A percentile compares a stretch with the other conserved stretches of the same genome.
phyloP scores from a whole-genome alignment of 1,140 invertebrate genomes.

The Psix sp. region DNA sequence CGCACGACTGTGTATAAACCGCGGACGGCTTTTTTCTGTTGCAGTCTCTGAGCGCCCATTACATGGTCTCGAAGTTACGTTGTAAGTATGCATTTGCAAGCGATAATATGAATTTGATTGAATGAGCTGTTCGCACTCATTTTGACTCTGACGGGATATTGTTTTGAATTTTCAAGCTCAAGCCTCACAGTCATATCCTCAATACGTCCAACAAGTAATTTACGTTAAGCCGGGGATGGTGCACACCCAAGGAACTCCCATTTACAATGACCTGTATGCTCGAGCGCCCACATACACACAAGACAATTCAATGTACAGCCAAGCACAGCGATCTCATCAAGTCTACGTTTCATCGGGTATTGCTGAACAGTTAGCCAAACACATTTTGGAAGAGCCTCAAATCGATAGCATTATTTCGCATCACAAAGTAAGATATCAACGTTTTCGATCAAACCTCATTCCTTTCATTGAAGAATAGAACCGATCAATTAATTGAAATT shows the following conservation, averaged over 20 bases:
- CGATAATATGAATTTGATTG: too few species aligned
- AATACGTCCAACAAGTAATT: constrained; percentile 66
- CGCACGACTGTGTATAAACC: constrained; percentile 13
- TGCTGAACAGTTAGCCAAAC: constrained; percentile 62
- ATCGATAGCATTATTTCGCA: constrained; percentile 51
- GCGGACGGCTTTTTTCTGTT: constrained; percentile 33
- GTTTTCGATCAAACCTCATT: constrained; percentile 4
- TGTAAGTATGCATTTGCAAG: constrained; percentile 48
- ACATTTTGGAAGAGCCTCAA: constrained; percentile 61
- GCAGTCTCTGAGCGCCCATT: constrained; percentile 30
- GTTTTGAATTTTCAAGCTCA: constrained; percentile 65
- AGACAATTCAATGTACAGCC: constrained; percentile 65
- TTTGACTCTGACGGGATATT: too few species aligned
- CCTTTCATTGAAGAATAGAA: too few species aligned
- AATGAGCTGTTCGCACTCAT: too few species aligned
- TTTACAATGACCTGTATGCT: constrained; percentile 64
- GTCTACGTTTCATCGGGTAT: constrained; percentile 57
- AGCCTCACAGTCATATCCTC: constrained; percentile 55
- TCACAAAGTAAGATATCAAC: constrained; percentile 60
- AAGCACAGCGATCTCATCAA: constrained; percentile 63
- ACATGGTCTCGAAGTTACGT: constrained; percentile 29
- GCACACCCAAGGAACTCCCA: constrained; percentile 63
- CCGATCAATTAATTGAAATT: too few species aligned
- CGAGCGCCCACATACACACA: constrained; percentile 62
- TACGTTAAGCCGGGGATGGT: constrained; percentile 63